These are phyloP conservation scores for Phenganax stokvisi DNA, from an alignment of 92 coral and sea anemone species.

Conservation along the genomic window DNA sequence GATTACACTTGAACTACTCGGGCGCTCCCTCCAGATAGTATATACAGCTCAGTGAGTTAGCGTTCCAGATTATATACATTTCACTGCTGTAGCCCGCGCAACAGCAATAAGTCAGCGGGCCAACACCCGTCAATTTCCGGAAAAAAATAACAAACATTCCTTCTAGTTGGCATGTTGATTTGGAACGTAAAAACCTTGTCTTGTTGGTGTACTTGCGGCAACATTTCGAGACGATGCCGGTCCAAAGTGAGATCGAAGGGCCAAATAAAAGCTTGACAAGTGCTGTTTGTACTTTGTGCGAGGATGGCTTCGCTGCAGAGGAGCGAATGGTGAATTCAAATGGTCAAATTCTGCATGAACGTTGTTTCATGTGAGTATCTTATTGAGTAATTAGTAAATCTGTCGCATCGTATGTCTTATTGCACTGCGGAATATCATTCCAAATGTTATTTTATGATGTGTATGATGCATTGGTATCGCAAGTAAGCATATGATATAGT, in stretches of 20 bases:
- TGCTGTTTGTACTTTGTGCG: slow-evolving; percentile 92
- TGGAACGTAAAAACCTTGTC: neutral
- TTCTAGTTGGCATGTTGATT: neutral
- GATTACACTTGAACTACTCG: no score
- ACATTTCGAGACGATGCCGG: slow-evolving; percentile 51
- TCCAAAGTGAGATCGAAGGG: slow-evolving; percentile 53
- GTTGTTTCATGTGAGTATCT: slow-evolving; percentile 92
- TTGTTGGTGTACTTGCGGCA: neutral
- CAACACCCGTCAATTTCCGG: slow-evolving; percentile 27
- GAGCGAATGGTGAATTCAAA: slow-evolving; percentile 99
- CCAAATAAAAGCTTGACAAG: slow-evolving; percentile 73
- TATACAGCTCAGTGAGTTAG: no score
- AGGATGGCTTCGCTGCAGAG: slow-evolving; percentile 92
- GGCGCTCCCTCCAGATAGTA: no score
- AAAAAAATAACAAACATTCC: neutral
- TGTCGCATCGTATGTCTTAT: neutral
- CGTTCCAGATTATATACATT: no score
- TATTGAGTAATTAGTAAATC: neutral
- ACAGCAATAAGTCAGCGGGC: no score
- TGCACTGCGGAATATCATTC: neutral
- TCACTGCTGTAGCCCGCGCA: no score
- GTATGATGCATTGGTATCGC: neutral
- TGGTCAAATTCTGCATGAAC: slow-evolving; percentile 95
- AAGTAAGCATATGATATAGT: neutral
- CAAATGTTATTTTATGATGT: neutral